Evolutionary conservation across 2,797 vertebrate genomes (phyloP).

Genomic region (Argentina silus): DNA sequence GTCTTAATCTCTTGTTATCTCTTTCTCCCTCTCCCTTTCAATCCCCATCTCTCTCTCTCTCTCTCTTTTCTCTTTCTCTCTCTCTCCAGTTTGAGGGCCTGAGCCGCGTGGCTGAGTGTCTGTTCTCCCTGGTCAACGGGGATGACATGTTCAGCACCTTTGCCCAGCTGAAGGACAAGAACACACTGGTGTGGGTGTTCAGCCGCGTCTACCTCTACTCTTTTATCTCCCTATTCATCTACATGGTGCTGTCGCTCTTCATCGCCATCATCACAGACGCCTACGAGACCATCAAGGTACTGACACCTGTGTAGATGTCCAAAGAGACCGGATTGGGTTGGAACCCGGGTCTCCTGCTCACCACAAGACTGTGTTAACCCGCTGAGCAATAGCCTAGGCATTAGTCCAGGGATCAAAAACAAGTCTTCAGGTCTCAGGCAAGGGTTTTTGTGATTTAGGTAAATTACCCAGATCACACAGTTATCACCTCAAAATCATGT

Average conservation of each 20-base stretch:
- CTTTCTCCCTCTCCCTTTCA: slow-evolving; percentile 4
- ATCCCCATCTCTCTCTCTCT: background rate
- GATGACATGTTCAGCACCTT: slow-evolving; percentile 98
- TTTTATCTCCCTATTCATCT: slow-evolving; percentile 97
- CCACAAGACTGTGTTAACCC: too few species aligned
- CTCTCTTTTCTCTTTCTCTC: slow-evolving; percentile 13
- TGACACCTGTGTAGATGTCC: background rate
- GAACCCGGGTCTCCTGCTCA: too few species aligned
- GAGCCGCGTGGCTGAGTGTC: slow-evolving; percentile 91
- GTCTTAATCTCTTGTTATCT: background rate
- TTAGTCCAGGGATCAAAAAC: too few species aligned
- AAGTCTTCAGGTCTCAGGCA: too few species aligned
- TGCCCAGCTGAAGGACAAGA: slow-evolving; percentile 91
- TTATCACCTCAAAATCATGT: too few species aligned
- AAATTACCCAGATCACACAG: too few species aligned
- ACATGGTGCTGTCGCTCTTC: slow-evolving; percentile 98
- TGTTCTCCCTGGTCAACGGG: slow-evolving; percentile 96
- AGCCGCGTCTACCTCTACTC: slow-evolving; percentile 93
- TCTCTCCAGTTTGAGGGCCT: slow-evolving; percentile 88
- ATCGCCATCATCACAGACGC: slow-evolving; percentile 96
- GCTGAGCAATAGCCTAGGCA: too few species aligned
- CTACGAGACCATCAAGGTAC: slow-evolving; percentile 97
- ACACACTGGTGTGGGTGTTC: slow-evolving; percentile 91
- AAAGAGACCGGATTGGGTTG: too few species aligned
- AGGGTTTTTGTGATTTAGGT: too few species aligned